Evolutionary conservation across 23 tunicate species (phyloP).

Genomic region (Clavelina lepadiformis): DNA sequence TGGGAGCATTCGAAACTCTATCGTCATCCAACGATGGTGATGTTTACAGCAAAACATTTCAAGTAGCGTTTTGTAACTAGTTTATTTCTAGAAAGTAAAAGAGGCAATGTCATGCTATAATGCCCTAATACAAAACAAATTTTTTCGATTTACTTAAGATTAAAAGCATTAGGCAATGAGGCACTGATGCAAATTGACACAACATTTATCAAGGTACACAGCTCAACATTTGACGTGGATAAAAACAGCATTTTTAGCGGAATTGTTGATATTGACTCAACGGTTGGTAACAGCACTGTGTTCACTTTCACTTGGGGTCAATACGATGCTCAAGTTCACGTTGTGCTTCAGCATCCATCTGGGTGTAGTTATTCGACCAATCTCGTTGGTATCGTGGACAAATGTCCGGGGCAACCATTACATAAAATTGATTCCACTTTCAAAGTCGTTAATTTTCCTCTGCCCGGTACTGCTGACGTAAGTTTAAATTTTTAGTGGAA

Average conservation of each 20-base stretch:
- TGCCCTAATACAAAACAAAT: no score
- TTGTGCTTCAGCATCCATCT: conserved; percentile 37
- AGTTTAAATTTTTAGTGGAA: no score
- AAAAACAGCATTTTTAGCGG: conserved; percentile 31
- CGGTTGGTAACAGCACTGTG: conserved; percentile 73
- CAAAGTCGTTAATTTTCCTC: conserved; percentile 29
- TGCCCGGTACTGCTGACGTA: conserved; percentile 75
- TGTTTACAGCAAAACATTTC: conserved; percentile 48
- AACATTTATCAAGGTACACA: conserved; percentile 52
- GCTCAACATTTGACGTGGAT: conserved; percentile 31
- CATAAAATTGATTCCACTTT: conserved; percentile 23
- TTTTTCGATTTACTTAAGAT: neutral
- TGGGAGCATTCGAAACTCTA: conserved; percentile 45
- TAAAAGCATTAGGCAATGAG: no score
- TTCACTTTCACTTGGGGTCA: conserved; percentile 72
- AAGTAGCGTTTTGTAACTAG: conserved; percentile 33
- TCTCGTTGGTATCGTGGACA: neutral
- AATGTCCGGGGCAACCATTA: conserved; percentile 20
- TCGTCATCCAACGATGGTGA: conserved; percentile 48
- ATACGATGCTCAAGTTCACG: conserved; percentile 13
- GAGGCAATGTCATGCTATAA: no score
- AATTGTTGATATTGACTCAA: conserved; percentile 39
- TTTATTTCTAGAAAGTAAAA: no score
- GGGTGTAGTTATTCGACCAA: conserved; percentile 51
- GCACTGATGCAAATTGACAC: neutral